phyloP scores from a whole-genome alignment of 2,797 vertebrate species.

The Saxicola maurus region DNA sequence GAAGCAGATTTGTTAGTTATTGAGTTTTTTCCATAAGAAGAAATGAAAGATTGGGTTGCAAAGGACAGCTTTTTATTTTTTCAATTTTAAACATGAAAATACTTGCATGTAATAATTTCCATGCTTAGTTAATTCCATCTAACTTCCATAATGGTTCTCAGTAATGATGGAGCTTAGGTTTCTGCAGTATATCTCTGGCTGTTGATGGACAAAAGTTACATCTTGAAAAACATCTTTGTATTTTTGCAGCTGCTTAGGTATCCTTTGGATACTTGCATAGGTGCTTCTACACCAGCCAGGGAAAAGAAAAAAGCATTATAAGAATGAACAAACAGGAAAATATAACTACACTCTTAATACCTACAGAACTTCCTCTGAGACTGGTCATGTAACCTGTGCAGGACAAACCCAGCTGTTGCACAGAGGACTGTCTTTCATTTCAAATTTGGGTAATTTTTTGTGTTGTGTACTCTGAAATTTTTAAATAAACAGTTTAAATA shows the following conservation, averaged over 20 bases:
- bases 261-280: neutral
- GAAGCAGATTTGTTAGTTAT: neutral
- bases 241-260: neutral
- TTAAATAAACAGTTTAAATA: neutral
- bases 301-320: neutral
- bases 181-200: neutral
- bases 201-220: neutral
- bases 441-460: neutral
- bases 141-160: neutral
- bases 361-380: neutral
- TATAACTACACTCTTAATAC: neutral
- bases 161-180: neutral
- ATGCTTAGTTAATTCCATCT: neutral
- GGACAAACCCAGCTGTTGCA: neutral
- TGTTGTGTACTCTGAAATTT: neutral
- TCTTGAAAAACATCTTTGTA: neutral
- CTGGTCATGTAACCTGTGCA: neutral
- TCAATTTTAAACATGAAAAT: neutral
- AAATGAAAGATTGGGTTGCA: neutral
- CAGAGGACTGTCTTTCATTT: neutral
- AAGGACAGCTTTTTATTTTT: neutral
- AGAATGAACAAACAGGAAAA: conserved; percentile 24
- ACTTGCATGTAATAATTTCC: neutral
- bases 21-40: neutral
- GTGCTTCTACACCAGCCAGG: neutral